phyloP scores from a whole-genome alignment of 2,797 vertebrate species.

The Leucoraja ocellata region DNA sequence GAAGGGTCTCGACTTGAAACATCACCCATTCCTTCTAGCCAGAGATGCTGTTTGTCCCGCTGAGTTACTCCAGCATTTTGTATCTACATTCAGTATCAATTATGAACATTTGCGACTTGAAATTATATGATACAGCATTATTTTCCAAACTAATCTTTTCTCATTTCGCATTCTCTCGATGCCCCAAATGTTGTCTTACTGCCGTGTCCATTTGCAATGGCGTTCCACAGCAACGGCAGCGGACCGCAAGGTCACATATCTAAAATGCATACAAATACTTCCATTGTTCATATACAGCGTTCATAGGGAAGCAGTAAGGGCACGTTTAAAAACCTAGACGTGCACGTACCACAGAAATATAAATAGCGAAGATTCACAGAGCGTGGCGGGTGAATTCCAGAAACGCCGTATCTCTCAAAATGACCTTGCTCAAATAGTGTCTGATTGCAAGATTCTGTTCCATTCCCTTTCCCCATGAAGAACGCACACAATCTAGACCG shows the following conservation, averaged over 20 bases:
- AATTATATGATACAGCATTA: not conserved
- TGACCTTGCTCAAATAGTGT: conserved; percentile 2
- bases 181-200: not conserved
- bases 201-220: not conserved
- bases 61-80: too few relatives aligned
- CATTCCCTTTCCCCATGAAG: not conserved
- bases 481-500: not conserved
- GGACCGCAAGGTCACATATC: not conserved
- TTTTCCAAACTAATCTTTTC: not conserved
- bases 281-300: not conserved
- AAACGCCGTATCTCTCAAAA: not conserved
- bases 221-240: not conserved
- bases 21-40: too few relatives aligned
- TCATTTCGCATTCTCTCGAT: not conserved
- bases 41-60: too few relatives aligned
- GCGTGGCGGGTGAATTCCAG: not conserved
- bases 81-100: not conserved
- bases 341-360: not conserved
- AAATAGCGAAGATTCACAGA: not conserved
- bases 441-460: not conserved
- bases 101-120: not conserved
- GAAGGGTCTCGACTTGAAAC: too few relatives aligned
- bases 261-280: not conserved
- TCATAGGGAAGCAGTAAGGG: not conserved
- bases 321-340: not conserved